phyloP scores from a whole-genome alignment of 23 tunicate genomes.

The Aplidium turbinatum region DNA sequence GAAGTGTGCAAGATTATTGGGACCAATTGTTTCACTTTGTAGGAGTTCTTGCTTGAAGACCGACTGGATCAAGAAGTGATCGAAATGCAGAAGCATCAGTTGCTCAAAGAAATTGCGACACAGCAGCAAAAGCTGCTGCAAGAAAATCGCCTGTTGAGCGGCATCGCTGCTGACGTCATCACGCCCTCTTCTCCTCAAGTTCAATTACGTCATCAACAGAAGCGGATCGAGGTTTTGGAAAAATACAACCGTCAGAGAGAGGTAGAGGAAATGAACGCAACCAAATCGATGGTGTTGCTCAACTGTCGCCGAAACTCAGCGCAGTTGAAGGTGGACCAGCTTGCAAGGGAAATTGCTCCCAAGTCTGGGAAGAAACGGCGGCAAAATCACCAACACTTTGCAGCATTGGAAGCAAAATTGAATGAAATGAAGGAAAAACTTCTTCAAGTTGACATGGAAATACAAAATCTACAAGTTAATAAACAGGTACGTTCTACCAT shows the following conservation, averaged over 20 bases:
- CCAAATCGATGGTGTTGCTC: constrained; percentile 60
- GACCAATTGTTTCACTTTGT: too few species aligned
- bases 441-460: constrained; percentile 57
- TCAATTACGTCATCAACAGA: not conserved
- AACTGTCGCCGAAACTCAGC: constrained; percentile 80
- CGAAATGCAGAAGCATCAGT: constrained; percentile 71
- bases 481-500: constrained; percentile 32
- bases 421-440: constrained; percentile 58
- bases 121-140: constrained; percentile 56
- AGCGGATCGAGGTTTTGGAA: constrained; percentile 55
- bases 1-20: too few species aligned
- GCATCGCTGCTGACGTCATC: not conserved
- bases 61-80: constrained; percentile 37
- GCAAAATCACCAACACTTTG: constrained; percentile 77
- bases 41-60: constrained; percentile 32
- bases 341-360: constrained; percentile 71
- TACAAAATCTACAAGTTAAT: constrained; percentile 51
- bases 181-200: not conserved
- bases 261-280: constrained; percentile 52
- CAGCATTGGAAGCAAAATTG: constrained; percentile 71
- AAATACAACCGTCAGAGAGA: constrained; percentile 66
- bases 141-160: constrained; percentile 50
- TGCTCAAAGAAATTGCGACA: constrained; percentile 64
- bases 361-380: constrained; percentile 75
- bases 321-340: constrained; percentile 75